Percentiles rank a stretch among this genome's conserved stretches.
These are phyloP conservation scores for Aspiorhynchus laticeps DNA, from an alignment of 2,113 vertebrate genomes.

Conservation along the genomic window DNA sequence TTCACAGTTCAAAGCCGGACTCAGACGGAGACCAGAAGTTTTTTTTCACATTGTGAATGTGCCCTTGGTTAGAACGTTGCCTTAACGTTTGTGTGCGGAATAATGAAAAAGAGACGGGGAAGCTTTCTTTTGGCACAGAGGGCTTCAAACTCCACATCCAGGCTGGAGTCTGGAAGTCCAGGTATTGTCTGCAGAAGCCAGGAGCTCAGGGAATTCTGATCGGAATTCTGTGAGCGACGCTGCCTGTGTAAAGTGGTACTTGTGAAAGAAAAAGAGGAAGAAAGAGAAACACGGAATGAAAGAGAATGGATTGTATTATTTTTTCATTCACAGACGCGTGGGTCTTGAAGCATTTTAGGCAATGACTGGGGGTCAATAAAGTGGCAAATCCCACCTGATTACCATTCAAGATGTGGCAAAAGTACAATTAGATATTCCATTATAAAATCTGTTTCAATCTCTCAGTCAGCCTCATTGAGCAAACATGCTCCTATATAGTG, in stretches of 20 bases:
- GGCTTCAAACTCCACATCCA: constrained; percentile 66
- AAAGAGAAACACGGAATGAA: background rate
- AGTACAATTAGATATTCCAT: background rate
- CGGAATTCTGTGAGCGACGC: constrained; percentile 40
- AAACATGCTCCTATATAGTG: background rate
- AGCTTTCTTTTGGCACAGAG: constrained; percentile 60
- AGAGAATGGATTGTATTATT: constrained; percentile 1
- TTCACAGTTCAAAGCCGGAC: constrained; percentile 49
- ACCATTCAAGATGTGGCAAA: background rate
- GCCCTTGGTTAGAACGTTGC: background rate
- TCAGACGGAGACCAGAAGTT: background rate
- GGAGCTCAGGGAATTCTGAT: constrained; percentile 63
- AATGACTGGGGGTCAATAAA: background rate
- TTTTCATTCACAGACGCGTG: background rate
- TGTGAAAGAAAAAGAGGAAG: constrained; percentile 39
- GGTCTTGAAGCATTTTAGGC: constrained; percentile 4
- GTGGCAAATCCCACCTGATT: background rate
- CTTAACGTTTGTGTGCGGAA: constrained; percentile 56
- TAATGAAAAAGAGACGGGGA: constrained; percentile 54
- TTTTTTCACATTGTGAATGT: background rate
- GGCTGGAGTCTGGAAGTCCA: constrained; percentile 62
- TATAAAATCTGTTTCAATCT: background rate
- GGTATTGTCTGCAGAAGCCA: constrained; percentile 64
- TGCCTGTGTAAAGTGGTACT: constrained; percentile 61
- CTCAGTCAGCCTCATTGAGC: background rate